Conservation (phyloP, 2,888 invertebrate genomes). For the Drosophila fungiperda region DNA sequence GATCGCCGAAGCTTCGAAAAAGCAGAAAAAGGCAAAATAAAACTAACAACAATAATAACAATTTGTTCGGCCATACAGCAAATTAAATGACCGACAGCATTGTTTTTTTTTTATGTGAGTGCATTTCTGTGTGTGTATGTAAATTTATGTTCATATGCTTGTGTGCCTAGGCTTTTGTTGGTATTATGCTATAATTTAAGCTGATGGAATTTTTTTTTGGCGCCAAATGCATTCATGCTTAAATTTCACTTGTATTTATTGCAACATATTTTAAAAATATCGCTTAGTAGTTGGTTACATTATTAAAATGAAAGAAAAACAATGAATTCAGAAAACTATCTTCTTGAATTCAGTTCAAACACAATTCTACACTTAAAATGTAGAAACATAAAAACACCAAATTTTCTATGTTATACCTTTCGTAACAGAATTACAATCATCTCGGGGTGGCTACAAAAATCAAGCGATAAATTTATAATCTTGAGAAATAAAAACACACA, state of each 20-base stretch:
- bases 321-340: neutral
- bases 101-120: constrained; percentile 16
- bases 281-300: neutral
- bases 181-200: constrained; percentile 35
- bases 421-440: neutral
- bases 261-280: neutral
- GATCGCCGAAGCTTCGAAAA: constrained; percentile 34
- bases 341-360: neutral
- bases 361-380: neutral
- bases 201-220: constrained; percentile 39
- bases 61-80: constrained; percentile 62
- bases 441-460: neutral
- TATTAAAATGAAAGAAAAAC: neutral
- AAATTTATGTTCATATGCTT: constrained; percentile 3
- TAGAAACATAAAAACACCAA: neutral
- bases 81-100: constrained; percentile 56
- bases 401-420: neutral
- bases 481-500: constrained; percentile 33
- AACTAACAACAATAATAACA: constrained; percentile 48
- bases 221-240: constrained; percentile 51
- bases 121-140: neutral
- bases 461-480: constrained; percentile 43
- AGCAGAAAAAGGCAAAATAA: constrained; percentile 41
- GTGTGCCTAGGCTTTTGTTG: constrained; percentile 17
- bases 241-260: constrained; percentile 11